These are phyloP conservation scores for Solenopsis fugax DNA, from an alignment of 1,140 invertebrate genomes.

Conservation along the genomic window DNA sequence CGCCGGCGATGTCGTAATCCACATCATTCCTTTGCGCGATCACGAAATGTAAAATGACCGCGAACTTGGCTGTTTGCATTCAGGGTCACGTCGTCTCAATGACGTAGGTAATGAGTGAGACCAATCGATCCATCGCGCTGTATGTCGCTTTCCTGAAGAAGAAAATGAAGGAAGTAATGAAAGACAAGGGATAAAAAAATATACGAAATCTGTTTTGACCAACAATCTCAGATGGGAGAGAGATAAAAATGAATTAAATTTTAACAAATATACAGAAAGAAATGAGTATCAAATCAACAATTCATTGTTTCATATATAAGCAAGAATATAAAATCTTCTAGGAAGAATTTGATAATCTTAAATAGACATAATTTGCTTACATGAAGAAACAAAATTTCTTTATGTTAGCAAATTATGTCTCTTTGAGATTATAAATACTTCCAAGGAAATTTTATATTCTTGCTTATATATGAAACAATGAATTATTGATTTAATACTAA, in stretches of 20 bases:
- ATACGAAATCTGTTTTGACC: not conserved
- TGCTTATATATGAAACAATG: too few relatives aligned
- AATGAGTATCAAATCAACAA: too few relatives aligned
- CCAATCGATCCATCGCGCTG: constrained; percentile 52
- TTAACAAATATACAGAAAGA: too few relatives aligned
- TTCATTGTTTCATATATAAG: too few relatives aligned
- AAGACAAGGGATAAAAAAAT: not conserved
- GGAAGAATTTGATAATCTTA: too few relatives aligned
- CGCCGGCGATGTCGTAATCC: constrained; percentile 64
- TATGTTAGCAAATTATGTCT: too few relatives aligned
- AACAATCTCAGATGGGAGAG: not conserved
- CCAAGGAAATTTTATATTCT: too few relatives aligned
- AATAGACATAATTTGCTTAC: too few relatives aligned
- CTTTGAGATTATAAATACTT: too few relatives aligned
- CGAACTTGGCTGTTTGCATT: constrained; percentile 75
- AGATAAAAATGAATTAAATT: not conserved
- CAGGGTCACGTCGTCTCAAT: constrained; percentile 71
- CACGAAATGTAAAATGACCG: constrained; percentile 73
- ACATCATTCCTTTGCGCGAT: constrained; percentile 72
- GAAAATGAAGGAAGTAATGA: not conserved
- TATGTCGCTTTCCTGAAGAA: constrained; percentile 9
- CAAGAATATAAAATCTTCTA: too few relatives aligned
- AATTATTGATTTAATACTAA: too few relatives aligned
- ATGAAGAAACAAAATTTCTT: too few relatives aligned
- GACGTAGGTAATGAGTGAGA: constrained; percentile 65